A percentile compares a stretch with the other conserved stretches of the same genome.
These are phyloP conservation scores for Hippolais icterina DNA, from an alignment of 2,113 vertebrate genomes.

Conservation along the genomic window DNA sequence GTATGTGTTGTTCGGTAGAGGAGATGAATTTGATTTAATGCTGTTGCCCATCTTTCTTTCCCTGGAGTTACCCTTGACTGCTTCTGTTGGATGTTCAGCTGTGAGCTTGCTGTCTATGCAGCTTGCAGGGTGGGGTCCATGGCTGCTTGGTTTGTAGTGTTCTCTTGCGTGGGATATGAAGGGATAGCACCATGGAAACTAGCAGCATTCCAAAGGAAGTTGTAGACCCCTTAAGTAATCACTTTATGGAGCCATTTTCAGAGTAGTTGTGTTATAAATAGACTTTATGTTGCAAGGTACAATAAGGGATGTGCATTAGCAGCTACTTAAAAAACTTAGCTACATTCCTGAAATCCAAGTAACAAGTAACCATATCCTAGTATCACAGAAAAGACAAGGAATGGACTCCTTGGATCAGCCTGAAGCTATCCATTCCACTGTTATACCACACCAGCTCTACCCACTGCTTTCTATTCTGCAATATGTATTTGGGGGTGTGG, in stretches of 20 bases:
- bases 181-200: not conserved
- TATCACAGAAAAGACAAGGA: not conserved
- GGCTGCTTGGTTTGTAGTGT: not conserved
- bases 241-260: not conserved
- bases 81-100: not conserved
- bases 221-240: not conserved
- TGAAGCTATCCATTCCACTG: not conserved
- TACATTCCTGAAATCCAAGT: not conserved
- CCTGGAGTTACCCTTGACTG: not conserved
- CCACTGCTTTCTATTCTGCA: not conserved
- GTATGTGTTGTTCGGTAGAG: not conserved
- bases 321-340: not conserved
- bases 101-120: not conserved
- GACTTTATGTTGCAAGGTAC: not conserved
- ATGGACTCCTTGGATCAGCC: not conserved
- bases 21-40: not conserved
- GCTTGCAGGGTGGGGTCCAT: not conserved
- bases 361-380: not conserved
- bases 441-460: not conserved
- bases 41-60: not conserved
- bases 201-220: not conserved
- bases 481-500: not conserved
- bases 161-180: not conserved
- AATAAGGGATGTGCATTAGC: not conserved
- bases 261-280: not conserved